Conservation (phyloP, 2,797 vertebrate species). For the Erethizon dorsatum region DNA sequence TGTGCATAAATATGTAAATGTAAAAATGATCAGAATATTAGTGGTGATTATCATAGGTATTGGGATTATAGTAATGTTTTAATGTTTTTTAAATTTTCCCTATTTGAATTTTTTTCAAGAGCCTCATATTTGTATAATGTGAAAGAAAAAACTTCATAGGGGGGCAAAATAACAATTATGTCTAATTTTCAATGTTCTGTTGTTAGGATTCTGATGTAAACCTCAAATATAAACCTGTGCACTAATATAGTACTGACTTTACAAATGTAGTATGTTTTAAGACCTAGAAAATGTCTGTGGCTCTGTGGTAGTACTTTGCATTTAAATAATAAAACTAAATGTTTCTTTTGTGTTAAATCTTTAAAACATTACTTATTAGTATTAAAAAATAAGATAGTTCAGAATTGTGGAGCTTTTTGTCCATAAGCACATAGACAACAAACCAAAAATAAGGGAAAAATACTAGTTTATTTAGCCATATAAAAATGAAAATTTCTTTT, state of each 20-base stretch:
- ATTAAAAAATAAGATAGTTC: slow-evolving; percentile 51
- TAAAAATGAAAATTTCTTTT: slow-evolving; percentile 4
- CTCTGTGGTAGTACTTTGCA: background rate
- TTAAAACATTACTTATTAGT: slow-evolving; percentile 22
- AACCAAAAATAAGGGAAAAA: background rate
- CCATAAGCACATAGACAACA: background rate
- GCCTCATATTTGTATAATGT: background rate
- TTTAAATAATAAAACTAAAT: background rate
- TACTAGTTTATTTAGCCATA: background rate
- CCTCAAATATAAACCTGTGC: no score
- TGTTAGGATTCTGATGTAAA: slow-evolving; percentile 28
- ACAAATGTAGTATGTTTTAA: background rate
- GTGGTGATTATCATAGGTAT: slow-evolving; percentile 24
- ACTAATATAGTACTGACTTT: background rate
- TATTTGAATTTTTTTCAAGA: slow-evolving; percentile 38
- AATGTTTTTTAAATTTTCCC: slow-evolving; percentile 32
- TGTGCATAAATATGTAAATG: background rate
- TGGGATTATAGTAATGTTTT: background rate
- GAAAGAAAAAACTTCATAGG: slow-evolving; percentile 41
- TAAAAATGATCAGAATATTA: slow-evolving; percentile 53
- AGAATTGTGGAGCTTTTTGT: slow-evolving; percentile 15
- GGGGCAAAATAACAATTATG: background rate
- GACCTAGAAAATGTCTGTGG: slow-evolving; percentile 21
- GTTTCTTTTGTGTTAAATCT: slow-evolving; percentile 34
- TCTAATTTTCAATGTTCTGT: slow-evolving; percentile 7